Conservation (phyloP, 2,888 invertebrate genomes). For the Clitarchus hookeri region DNA sequence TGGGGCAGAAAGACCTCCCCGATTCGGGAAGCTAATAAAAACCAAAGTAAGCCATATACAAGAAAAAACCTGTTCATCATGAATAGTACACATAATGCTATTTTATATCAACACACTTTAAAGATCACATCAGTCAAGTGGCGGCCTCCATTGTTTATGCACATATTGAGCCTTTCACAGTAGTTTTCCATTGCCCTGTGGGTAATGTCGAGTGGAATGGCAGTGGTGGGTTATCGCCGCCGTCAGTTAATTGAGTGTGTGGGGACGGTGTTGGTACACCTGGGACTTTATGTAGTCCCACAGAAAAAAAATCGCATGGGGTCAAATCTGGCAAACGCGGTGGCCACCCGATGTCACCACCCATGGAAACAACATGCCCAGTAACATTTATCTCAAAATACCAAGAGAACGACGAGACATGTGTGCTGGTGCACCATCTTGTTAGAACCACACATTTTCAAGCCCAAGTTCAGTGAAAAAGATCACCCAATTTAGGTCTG, state of each 20-base stretch:
- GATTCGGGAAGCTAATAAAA: neutral
- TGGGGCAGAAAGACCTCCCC: neutral
- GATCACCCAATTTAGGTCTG: neutral
- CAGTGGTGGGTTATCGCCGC: slow-evolving; percentile 30
- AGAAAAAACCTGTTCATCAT: neutral
- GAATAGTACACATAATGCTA: neutral
- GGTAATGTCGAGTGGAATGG: slow-evolving; percentile 31
- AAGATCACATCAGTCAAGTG: neutral
- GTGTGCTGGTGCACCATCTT: neutral
- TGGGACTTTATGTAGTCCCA: slow-evolving; percentile 31
- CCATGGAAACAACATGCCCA: neutral
- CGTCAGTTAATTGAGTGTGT: slow-evolving; percentile 29
- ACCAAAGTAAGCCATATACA: neutral
- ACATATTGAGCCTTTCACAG: slow-evolving; percentile 29
- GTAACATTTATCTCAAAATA: neutral
- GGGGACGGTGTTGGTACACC: slow-evolving; percentile 30
- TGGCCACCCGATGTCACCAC: neutral
- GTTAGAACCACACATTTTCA: neutral
- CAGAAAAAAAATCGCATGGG: neutral
- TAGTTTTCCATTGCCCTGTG: slow-evolving; percentile 33
- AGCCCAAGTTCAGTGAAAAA: neutral
- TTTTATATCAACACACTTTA: neutral
- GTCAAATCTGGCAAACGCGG: neutral
- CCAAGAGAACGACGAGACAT: neutral
- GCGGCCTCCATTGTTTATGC: slow-evolving; percentile 20